A percentile compares a stretch with the other conserved stretches of the same genome.
Conservation (phyloP, 2,113 vertebrate species). For the Upupa epops region DNA sequence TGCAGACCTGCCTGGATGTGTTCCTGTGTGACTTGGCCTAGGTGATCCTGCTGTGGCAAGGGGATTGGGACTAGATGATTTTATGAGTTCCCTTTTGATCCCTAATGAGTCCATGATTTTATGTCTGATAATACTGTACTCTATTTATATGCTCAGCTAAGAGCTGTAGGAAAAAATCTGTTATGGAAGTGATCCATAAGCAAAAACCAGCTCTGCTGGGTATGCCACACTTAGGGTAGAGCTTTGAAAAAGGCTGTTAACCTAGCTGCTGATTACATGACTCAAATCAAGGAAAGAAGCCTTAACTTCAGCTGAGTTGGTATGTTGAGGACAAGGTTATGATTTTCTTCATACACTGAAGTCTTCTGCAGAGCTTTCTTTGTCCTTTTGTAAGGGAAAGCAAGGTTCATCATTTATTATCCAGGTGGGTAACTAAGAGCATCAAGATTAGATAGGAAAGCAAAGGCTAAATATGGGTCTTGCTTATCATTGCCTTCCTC, state of each 20-base stretch:
- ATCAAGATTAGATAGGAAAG: background rate
- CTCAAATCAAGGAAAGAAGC: background rate
- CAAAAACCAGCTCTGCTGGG: background rate
- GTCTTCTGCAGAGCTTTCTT: background rate
- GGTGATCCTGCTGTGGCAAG: no score
- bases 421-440: background rate
- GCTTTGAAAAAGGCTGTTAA: background rate
- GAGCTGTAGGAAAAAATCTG: background rate
- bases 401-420: background rate
- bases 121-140: background rate
- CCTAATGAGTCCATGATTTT: no score
- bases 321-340: background rate
- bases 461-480: background rate
- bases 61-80: no score
- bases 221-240: background rate
- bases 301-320: constrained; percentile 13
- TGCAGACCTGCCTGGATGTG: no score
- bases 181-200: background rate
- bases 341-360: background rate
- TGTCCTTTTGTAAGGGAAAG: background rate
- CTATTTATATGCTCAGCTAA: background rate
- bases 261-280: background rate
- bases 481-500: background rate
- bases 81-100: no score
- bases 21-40: no score